Evolutionary conservation across 2,888 invertebrate species (phyloP), one percentile per base, ranked within the genome.

Genomic region (Dusona sp.): DNA sequence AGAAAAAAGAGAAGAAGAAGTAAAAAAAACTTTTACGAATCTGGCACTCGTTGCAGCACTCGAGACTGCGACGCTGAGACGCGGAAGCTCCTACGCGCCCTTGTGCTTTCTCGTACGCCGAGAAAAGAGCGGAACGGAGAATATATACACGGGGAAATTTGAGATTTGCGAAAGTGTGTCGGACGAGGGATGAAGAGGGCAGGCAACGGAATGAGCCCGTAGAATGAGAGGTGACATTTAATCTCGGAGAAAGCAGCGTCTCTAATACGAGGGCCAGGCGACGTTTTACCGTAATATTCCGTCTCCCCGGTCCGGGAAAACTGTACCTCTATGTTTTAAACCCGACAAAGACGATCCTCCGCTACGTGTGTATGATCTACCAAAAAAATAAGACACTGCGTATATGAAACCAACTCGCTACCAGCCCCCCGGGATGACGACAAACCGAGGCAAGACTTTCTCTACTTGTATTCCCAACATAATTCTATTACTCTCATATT

Each of bases 221-320:
- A 75, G 79, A 83, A 83, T 75, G 84, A 85, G 85, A 87, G 89
- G 79, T 90, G 91, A 91, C 92, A 90, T 93, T 93, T 93, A 92
- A 93, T 93, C 92, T 92, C 91, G 90, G 89, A 91, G 90, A 93
- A 89, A 92, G 93, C 92, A 90, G 88, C 85, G 84, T 86, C 79
- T 84, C 79, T 61, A 33, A 45, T 45, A 79, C 48, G 45, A 74
- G 72, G 54, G 48, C 68, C 65, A 22, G 87, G 88, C 88, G 89
- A 92, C 90, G 88, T 91, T 91, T 92, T 91, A 89, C 91, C 91
- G 91, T 91, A 91, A 91, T 91, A 91, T 90, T 91, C 90, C 90
- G 90, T 91, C 90, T 90, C 88, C 88, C 87, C 89, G 87, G 89
- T 90, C 91, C 88, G 81, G 84, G 87, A 84, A 65, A 29, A 38